Evolutionary conservation across 2,888 invertebrate genomes (phyloP), one percentile per base, ranked within the genome.

Genomic region (Electrophaes corylata): DNA sequence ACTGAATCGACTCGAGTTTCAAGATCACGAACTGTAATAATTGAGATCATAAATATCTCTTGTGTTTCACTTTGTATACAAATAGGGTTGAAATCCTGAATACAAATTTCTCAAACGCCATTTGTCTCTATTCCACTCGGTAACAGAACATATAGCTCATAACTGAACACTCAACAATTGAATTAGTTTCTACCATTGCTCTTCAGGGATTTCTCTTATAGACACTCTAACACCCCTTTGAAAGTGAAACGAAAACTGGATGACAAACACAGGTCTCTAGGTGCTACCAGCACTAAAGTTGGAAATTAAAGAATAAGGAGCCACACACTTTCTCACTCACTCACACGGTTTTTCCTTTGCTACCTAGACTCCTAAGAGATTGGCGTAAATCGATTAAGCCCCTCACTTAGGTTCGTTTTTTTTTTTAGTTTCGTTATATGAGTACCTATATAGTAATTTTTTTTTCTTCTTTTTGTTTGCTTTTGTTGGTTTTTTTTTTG

Each of bases 131-230:
- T 47, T 48, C 11, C 40, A 37, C 43, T 29, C 19, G 48, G 51
- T 29, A 43, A 37, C 26, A 39, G 45, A 47, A 46, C 44, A 10
- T 10, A 48, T 20, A 46, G n/a, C 18, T 14, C 16, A 18, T 35
- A 45, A 51, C 49, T 50, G 41, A 37, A 55, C 57, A 57, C 53
- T 48, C 12, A 37, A 31, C 55, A 62, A 62, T 62, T 57, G 64
- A 62, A 65, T 65, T 62, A 60, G 47, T 55, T 49, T 46, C 52
- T 31, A 44, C 65, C 64, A 65, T 47, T 65, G 66, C 68, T 68
- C 59, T 63, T 65, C 51, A 61, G 58, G 49, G 47, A 60, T 65
- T 62, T 44, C 57, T 46, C 46, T 45, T 23, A 56, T 60, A 66
- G 62, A 29, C 48, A 60, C 60, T 62, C 55, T 55, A 57, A 35